Base-by-base conservation (phyloP, 2,797 vertebrate genomes). In the Emys orbicularis region DNA sequence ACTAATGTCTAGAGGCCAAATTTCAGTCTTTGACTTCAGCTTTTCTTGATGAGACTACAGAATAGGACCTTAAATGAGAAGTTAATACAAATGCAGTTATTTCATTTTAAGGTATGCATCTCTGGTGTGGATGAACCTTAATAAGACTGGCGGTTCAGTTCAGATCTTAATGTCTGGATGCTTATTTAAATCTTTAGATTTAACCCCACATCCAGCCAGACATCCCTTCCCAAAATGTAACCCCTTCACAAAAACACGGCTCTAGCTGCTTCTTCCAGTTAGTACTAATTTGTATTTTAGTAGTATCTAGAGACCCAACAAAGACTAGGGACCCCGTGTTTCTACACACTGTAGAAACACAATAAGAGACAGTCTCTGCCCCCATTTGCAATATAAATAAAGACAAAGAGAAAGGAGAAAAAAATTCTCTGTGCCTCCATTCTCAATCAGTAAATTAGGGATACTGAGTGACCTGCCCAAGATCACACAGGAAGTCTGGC, bases 271-370 rank as follows among this genome's bases (percentile, higher is more conserved):
- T 52, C 19, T 79, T 91, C 5, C 50, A 83, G 53, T 29, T 2
- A 57, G 4, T 86, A 49, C 25, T 13, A 21, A 4, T 2, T 61
- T 37, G 0, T 83, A 6, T 12, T 4, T 6, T 41, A n/a, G n/a
- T 6, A 54, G 2, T 15, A 68, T 12, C 34, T 54, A 52, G 50
- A 77, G 27, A 77, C 44, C 12, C 4, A 47, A 16, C 5, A 49
- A 49, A 77, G 8, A 77, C 74, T 8, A 31, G 25, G 44, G 68
- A 41, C 23, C 37, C 72, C 4, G 2, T 18, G 7, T 77, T 77
- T 29, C 25, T 77, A 49, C 74, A 77, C 13, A 10, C 4, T 16
- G 44, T 49, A 31, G 41, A 49, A 49, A 77, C 27, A 77, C 25
- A 47, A 18, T 76, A 47, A 77, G 44, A 77, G 44, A 47, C 27